Conservation (phyloP, 2,888 invertebrate genomes). For the Arctia plantaginis region DNA sequence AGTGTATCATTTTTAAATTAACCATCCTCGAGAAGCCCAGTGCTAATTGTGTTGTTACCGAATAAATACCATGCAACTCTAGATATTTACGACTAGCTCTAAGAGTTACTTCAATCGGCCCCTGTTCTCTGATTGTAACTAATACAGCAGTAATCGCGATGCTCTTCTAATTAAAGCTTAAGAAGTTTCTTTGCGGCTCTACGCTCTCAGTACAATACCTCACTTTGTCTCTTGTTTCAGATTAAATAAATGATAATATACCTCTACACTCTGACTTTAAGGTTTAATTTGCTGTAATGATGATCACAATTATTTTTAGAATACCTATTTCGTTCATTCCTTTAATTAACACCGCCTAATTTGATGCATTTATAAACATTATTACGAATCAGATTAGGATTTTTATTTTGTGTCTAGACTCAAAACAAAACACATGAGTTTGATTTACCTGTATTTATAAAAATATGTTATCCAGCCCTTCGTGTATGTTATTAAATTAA, state of each 20-base stretch:
- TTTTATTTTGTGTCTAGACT: conserved; percentile 15
- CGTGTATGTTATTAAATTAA: too few species aligned
- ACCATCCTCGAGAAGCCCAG: too few species aligned
- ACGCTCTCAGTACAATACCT: conserved; percentile 49
- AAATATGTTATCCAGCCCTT: neutral
- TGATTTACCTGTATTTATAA: neutral
- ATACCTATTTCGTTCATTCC: conserved; percentile 40
- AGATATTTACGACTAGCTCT: too few species aligned
- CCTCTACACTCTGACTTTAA: conserved; percentile 10
- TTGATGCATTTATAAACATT: conserved; percentile 43
- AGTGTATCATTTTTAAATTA: too few species aligned
- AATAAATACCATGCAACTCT: too few species aligned
- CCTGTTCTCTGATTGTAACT: conserved; percentile 68
- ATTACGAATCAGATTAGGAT: conserved; percentile 30
- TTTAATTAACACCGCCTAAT: conserved; percentile 54
- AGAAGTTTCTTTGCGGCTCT: conserved; percentile 72
- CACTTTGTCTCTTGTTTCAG: conserved; percentile 50
- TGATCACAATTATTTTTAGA: conserved; percentile 33
- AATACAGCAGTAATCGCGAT: conserved; percentile 76
- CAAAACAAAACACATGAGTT: conserved; percentile 10
- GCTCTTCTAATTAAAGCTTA: conserved; percentile 77
- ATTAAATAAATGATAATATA: conserved; percentile 16
- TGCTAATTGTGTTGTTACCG: too few species aligned
- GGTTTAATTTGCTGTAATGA: conserved; percentile 16
- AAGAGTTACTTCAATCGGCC: conserved; percentile 41